Evolutionary conservation across 2,797 vertebrate species (phyloP).

Genomic region (Clamator glandarius): DNA sequence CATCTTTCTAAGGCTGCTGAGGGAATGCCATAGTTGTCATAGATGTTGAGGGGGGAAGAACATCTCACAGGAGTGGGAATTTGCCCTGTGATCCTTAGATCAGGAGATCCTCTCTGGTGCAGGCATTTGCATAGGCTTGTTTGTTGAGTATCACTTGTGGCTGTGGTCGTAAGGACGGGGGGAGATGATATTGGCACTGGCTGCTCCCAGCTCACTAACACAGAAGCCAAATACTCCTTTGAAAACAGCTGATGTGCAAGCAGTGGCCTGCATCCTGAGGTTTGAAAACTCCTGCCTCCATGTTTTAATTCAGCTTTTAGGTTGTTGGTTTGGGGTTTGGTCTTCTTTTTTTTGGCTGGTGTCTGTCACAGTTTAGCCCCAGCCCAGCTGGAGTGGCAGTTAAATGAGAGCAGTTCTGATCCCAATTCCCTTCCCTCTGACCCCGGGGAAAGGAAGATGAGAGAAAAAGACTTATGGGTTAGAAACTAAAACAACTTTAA

Average conservation of each 20-base stretch:
- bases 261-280: neutral
- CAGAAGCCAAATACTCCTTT: neutral
- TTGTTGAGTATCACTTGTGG: rapidly evolving
- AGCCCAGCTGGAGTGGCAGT: no score
- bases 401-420: no score
- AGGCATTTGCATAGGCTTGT: neutral
- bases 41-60: rapidly evolving
- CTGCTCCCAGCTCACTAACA: neutral
- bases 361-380: no score
- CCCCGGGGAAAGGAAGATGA: no score
- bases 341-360: neutral
- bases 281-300: neutral
- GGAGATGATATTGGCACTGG: neutral
- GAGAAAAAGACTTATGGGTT: no score
- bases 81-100: neutral
- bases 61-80: neutral
- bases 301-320: neutral
- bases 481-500: no score
- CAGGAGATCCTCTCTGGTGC: neutral
- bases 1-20: neutral
- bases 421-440: no score
- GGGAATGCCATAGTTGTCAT: neutral
- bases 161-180: neutral
- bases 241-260: neutral
- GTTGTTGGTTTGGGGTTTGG: neutral